These are phyloP conservation scores for Egretta garzetta DNA, from an alignment of 2,113 vertebrate genomes.

Conservation along the genomic window DNA sequence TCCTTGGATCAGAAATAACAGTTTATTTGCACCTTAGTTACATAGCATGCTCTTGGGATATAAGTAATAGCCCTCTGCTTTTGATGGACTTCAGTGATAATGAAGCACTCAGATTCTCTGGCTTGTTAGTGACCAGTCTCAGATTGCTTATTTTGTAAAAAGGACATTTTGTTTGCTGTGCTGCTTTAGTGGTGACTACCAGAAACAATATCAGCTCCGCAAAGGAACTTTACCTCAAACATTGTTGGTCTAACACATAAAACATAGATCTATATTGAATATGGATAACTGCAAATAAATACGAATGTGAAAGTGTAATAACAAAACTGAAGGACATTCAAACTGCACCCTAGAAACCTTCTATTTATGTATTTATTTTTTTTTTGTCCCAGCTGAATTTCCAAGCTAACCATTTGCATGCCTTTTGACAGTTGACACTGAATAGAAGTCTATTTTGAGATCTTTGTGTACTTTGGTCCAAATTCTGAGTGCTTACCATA, in stretches of 20 bases:
- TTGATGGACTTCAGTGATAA: neutral
- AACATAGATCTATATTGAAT: neutral
- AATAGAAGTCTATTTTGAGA: neutral
- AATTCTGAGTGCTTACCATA: neutral
- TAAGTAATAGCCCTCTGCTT: neutral
- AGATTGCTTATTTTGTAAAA: neutral
- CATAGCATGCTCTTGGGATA: neutral
- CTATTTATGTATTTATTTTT: neutral
- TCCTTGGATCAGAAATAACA: neutral
- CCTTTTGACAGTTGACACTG: neutral
- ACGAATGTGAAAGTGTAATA: neutral
- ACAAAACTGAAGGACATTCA: neutral
- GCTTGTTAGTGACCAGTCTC: neutral
- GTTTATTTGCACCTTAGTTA: neutral
- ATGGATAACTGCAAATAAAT: neutral
- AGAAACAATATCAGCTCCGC: neutral
- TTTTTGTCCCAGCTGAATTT: neutral
- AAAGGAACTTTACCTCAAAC: neutral
- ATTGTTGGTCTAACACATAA: neutral
- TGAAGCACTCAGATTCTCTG: neutral
- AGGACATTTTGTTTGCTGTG: neutral
- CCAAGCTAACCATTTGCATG: neutral
- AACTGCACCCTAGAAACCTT: neutral
- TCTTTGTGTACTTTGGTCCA: neutral
- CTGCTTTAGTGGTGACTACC: neutral